A percentile compares a stretch with the other conserved stretches of the same genome.
These are phyloP conservation scores for Thymelicus lineola DNA, from an alignment of 2,888 invertebrate genomes.

Conservation along the genomic window DNA sequence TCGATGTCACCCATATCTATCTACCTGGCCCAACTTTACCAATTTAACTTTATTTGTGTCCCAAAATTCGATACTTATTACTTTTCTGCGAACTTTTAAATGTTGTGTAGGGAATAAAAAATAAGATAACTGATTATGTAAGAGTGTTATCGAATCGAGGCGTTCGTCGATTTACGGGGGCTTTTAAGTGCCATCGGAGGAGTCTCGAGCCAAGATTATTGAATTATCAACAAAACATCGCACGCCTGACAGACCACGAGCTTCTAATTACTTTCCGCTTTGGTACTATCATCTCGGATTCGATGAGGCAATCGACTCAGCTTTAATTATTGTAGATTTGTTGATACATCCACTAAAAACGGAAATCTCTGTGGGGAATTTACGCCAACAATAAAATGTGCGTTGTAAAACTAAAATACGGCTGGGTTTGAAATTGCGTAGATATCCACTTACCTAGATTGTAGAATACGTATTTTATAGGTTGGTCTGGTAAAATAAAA, in stretches of 20 bases:
- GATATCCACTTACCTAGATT: constrained; percentile 3
- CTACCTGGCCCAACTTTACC: constrained; percentile 72
- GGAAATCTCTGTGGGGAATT: constrained; percentile 45
- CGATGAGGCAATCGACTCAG: constrained; percentile 69
- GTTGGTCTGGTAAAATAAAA: no score
- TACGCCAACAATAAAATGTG: constrained; percentile 59
- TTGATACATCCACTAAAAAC: constrained; percentile 56
- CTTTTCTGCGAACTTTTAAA: constrained; percentile 68
- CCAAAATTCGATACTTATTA: constrained; percentile 73
- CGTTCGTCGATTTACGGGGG: constrained; percentile 41
- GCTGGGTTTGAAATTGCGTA: constrained; percentile 21
- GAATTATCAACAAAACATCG: constrained; percentile 83
- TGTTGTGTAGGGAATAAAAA: constrained; percentile 69
- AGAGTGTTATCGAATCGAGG: constrained; percentile 64
- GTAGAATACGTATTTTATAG: not conserved
- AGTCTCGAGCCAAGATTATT: constrained; percentile 74
- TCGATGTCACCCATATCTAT: constrained; percentile 71
- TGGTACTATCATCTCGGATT: constrained; percentile 67
- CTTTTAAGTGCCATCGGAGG: constrained; percentile 57
- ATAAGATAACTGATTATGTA: constrained; percentile 72
- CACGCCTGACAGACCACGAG: constrained; percentile 70
- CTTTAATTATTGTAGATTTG: constrained; percentile 58
- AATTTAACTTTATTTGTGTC: constrained; percentile 84
- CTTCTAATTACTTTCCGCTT: constrained; percentile 77
- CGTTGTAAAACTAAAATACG: constrained; percentile 52